phyloP scores from a whole-genome alignment of 2,888 invertebrate species.

The Eledona agricola region DNA sequence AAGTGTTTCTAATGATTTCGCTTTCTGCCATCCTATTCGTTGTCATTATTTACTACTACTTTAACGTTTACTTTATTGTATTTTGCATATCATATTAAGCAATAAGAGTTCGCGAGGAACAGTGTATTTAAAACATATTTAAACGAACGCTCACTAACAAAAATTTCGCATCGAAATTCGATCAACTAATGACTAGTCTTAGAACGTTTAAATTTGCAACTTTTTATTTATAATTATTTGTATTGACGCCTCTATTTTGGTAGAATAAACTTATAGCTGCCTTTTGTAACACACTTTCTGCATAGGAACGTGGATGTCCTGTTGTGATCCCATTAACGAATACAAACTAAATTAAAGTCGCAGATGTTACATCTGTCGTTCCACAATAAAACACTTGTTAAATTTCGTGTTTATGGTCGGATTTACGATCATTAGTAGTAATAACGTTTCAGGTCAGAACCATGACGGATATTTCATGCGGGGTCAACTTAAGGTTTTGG shows the following conservation, averaged over 20 bases:
- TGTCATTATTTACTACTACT: slow-evolving; percentile 4
- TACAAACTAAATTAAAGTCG: slow-evolving; percentile 1
- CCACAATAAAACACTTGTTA: background rate
- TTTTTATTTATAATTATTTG: slow-evolving; percentile 47
- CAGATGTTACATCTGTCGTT: slow-evolving; percentile 18
- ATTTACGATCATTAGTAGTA: slow-evolving; percentile 16
- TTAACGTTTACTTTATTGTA: slow-evolving; percentile 14
- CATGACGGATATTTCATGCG: no score
- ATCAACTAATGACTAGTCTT: slow-evolving; percentile 57
- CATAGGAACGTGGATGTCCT: no score
- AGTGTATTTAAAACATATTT: slow-evolving; percentile 40
- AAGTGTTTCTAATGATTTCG: slow-evolving; percentile 30
- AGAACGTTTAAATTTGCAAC: slow-evolving; percentile 45
- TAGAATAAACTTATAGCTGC: slow-evolving; percentile 60
- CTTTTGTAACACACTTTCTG: slow-evolving; percentile 52
- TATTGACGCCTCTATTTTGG: slow-evolving; percentile 56
- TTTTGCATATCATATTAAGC: slow-evolving; percentile 39
- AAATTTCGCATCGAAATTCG: slow-evolving; percentile 43
- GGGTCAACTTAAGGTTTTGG: no score
- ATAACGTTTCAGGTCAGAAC: background rate
- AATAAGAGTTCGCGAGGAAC: slow-evolving; percentile 31
- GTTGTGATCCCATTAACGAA: no score
- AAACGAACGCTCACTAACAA: slow-evolving; percentile 52
- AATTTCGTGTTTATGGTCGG: slow-evolving; percentile 12
- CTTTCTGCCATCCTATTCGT: slow-evolving; percentile 31